Evolutionary conservation across 2,797 vertebrate species (phyloP), one percentile per base, ranked within the genome.

Genomic region (Hemitrygon akajei): DNA sequence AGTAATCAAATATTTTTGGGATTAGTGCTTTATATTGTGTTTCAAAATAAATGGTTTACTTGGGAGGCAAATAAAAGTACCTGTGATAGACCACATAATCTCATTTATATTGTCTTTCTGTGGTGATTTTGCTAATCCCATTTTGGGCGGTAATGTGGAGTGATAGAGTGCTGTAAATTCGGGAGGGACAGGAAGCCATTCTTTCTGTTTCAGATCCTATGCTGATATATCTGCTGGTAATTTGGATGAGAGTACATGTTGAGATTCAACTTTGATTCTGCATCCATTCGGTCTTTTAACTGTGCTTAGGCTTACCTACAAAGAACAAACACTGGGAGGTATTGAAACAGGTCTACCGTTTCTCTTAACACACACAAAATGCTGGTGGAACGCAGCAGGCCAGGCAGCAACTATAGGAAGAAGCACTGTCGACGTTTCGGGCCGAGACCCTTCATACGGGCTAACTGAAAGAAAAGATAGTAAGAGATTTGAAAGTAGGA

Each of bases 241-340:
- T 69, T 18, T 69, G 86, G 60, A 69, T 66, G 86, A 69, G 86
- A 89, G 86, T 37, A 69, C 60, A 89, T 37, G n/a, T 69, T 89
- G 34, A 16, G 63, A 89, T 20, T 89, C 60, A 66, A 20, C 60
- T 22, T n/a, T 89, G 63, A 89, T 10, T n/a, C 60, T 89, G 18
- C 60, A 66, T 22, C 60, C n/a, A 14, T 69, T 89, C n/a, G 60
- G 63, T 27, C 14, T 87, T 12, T 30, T 30, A 18, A 63, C n/a
- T 30, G 9, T 87, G 30, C n/a, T 30, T 66, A 4, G 84, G 58
- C 58, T 34, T 34, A 69, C 16, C 63, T 37, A 22, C 6, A 69
- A 60, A 30, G 60, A 10, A 7, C 7, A 63, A 3, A 63, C 22
- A 22, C n/a, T 89, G 37, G 63, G 7, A 34, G n/a, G 7, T 69